Conservation (phyloP, 2,113 vertebrate species). For the Hippocampus guttulatus region DNA sequence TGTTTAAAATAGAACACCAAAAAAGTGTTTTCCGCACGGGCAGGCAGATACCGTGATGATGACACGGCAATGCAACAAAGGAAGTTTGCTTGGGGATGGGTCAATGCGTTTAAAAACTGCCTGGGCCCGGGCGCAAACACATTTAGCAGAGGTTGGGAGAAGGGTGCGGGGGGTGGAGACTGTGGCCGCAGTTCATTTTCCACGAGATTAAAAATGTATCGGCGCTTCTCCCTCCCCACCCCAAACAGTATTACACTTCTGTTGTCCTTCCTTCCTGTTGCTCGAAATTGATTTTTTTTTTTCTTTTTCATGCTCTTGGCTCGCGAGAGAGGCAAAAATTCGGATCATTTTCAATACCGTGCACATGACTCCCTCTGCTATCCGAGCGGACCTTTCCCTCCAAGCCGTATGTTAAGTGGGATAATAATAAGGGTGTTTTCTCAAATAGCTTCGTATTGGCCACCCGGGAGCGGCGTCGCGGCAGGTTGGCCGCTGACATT, state of each 20-base stretch:
- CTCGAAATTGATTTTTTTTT: background rate
- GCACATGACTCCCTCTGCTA: too few species aligned
- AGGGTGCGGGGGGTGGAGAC: too few species aligned
- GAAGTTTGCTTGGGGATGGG: too few species aligned
- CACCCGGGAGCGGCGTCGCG: background rate
- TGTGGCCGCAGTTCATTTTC: background rate
- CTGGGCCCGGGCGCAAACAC: too few species aligned
- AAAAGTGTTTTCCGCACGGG: background rate
- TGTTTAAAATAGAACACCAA: conserved; percentile 12
- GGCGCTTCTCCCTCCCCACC: background rate
- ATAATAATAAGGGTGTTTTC: conserved; percentile 7
- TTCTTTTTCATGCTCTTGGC: background rate
- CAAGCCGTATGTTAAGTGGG: conserved; percentile 3
- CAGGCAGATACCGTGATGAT: background rate
- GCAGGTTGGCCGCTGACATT: conserved; percentile 13
- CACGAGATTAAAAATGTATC: background rate
- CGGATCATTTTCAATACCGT: background rate
- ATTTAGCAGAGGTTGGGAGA: too few species aligned
- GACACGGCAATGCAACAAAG: too few species aligned
- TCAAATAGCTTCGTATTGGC: conserved; percentile 27
- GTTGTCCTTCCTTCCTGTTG: background rate
- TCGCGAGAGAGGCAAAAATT: background rate
- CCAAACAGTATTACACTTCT: background rate
- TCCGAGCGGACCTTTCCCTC: background rate
- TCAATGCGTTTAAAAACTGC: too few species aligned